Percentiles rank a stretch among this genome's conserved stretches.
These are phyloP conservation scores for Entomobrya proxima DNA, from an alignment of 2,888 invertebrate genomes.

Conservation along the genomic window DNA sequence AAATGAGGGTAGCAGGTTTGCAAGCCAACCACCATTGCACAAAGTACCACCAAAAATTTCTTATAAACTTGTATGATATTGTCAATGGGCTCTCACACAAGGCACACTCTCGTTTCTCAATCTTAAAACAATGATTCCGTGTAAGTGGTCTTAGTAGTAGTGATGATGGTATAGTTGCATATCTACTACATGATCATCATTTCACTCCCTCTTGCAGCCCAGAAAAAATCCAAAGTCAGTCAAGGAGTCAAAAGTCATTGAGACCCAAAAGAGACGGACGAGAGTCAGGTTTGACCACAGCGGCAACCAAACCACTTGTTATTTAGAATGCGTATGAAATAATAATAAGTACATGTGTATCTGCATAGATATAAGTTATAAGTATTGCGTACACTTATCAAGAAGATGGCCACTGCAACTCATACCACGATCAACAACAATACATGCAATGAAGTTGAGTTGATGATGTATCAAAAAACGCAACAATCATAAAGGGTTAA, in stretches of 20 bases:
- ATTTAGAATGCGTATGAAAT: conserved; percentile 62
- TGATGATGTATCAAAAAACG: conserved; percentile 26
- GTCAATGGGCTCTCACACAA: conserved; percentile 24
- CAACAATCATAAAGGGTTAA: conserved; percentile 45
- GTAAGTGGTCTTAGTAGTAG: conserved; percentile 35
- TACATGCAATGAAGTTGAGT: conserved; percentile 10
- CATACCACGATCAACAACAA: conserved; percentile 36
- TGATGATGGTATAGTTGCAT: conserved; percentile 25
- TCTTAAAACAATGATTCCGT: conserved; percentile 32
- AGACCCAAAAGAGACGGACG: conserved; percentile 44
- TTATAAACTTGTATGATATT: conserved; percentile 10
- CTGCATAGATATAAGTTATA: conserved; percentile 11
- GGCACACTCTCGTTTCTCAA: conserved; percentile 29
- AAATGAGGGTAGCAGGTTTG: conserved; percentile 59
- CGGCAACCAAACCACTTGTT: conserved; percentile 66
- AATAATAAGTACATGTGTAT: conserved; percentile 38
- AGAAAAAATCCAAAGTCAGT: conserved; percentile 64
- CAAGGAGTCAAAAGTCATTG: conserved; percentile 68
- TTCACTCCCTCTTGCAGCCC: conserved; percentile 38
- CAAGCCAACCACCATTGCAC: conserved; percentile 42
- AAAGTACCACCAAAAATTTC: conserved; percentile 27
- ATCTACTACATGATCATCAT: conserved; percentile 39
- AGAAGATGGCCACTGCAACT: not conserved
- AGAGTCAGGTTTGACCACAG: conserved; percentile 67
- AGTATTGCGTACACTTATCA: not conserved